Evolutionary conservation across 2,888 invertebrate genomes (phyloP).

Genomic region (Pasiphila rectangulata): DNA sequence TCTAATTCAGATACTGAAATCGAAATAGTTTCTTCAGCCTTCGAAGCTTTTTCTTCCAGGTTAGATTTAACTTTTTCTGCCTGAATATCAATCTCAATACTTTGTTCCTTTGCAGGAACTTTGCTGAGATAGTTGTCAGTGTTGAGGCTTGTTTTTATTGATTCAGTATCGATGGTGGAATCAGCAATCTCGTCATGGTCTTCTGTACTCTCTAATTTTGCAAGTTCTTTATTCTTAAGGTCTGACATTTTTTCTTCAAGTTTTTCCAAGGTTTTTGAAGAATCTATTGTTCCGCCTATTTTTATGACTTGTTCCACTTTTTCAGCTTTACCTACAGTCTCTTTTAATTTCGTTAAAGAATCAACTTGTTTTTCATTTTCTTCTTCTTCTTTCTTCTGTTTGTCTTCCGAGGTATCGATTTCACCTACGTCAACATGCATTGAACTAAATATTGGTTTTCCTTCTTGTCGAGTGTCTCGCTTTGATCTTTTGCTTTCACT

Average conservation of each 20-base stretch:
- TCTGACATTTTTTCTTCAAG: conserved; percentile 70
- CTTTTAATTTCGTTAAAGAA: neutral
- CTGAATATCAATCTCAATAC: conserved; percentile 46
- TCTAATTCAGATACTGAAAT: conserved; percentile 1
- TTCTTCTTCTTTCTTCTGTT: conserved; percentile 16
- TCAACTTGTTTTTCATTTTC: conserved; percentile 17
- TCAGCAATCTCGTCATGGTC: conserved; percentile 13
- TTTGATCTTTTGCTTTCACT: conserved; percentile 62
- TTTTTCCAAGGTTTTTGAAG: conserved; percentile 70
- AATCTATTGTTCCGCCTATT: conserved; percentile 55
- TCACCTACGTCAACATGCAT: conserved; percentile 13
- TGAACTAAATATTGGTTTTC: conserved; percentile 13
- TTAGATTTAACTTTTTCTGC: conserved; percentile 13
- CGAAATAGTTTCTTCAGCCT: conserved; percentile 2
- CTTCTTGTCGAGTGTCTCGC: conserved; percentile 36
- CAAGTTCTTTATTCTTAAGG: conserved; percentile 53
- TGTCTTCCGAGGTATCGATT: conserved; percentile 18
- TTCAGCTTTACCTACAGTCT: conserved; percentile 3
- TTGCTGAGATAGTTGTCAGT: conserved; percentile 43
- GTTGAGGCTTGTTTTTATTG: conserved; percentile 42
- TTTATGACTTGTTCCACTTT: conserved; percentile 37
- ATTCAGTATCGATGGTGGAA: conserved; percentile 45
- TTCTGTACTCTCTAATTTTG: conserved; percentile 1
- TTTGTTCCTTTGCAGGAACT: conserved; percentile 53
- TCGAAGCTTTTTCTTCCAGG: conserved; percentile 10